Evolutionary conservation across 2,113 vertebrate genomes (phyloP), one percentile per base, ranked within the genome.

Genomic region (Oryzias celebensis): DNA sequence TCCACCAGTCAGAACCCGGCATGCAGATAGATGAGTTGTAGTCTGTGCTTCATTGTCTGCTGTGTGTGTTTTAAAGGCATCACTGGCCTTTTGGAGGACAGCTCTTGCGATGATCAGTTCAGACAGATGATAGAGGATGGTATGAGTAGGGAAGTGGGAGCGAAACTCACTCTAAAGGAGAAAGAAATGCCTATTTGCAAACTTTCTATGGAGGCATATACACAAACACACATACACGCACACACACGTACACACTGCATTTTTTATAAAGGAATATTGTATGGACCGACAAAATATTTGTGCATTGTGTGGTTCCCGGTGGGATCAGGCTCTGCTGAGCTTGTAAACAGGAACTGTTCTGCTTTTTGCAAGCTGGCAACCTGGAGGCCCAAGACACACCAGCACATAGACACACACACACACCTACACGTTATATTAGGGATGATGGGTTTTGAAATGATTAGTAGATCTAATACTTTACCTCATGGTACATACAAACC

Each of bases 281-380:
- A 47, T 44, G 65, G 44, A 65, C 47, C 28, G 3, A 28, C 51
- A 26, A 22, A 36, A 62, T 36, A n/a, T 44, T 23, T 67, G 51
- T 41, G 17, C 44, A 24, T 24, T 52, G 48, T 63, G 51, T 59
- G 58, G 70, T 23, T 59, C 79, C 79, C 67, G 81, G 36, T 68
- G 75, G 66, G 80, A 83, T 60, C 63, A 54, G 52, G 46, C 70
- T 73, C 20, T 72, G 52, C 73, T 49, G 36, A 60, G 64, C 73
- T 79, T 68, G 68, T 85, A 84, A 87, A 90, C 86, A 88, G 80
- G 80, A 86, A 86, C 70, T 65, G 28, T 69, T 54, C 24, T 71
- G 62, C 59, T 73, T 69, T 77, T 45, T 79, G 74, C 71, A 65
- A 65, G 52, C 70, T 77, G 28, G 16, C 62, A 64, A 56, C 49